These are phyloP conservation scores for Ploceus nigricollis DNA, from an alignment of 2,113 vertebrate species.

Conservation along the genomic window DNA sequence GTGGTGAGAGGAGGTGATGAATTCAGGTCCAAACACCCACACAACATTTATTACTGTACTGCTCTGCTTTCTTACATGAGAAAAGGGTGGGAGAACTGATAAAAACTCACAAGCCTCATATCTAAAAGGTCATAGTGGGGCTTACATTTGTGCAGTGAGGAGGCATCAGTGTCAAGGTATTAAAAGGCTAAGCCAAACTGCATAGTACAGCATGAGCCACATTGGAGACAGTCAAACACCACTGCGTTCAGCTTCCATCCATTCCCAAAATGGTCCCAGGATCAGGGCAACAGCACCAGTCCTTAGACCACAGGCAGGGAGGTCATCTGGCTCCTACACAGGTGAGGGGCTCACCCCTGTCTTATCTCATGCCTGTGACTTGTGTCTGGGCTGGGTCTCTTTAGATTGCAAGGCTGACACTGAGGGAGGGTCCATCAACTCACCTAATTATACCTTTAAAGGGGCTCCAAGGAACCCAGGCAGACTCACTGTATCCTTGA, in stretches of 20 bases:
- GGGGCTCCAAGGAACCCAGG: not conserved
- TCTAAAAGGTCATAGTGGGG: slow-evolving; percentile 8
- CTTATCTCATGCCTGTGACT: not conserved
- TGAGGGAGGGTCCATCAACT: not conserved
- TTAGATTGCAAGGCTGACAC: not conserved
- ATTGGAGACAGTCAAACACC: not conserved
- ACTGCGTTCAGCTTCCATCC: not conserved
- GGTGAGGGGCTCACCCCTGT: not conserved
- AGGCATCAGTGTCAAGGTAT: not conserved
- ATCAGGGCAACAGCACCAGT: not conserved
- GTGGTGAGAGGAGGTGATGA: slow-evolving; percentile 55
- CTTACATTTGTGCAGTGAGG: not conserved
- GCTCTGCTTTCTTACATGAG: slow-evolving; percentile 8
- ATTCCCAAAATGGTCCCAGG: not conserved
- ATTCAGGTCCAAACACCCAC: slow-evolving; percentile 34
- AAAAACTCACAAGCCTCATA: not conserved
- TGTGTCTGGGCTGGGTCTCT: not conserved
- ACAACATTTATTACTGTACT: slow-evolving; percentile 13
- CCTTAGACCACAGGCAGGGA: not conserved
- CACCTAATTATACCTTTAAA: not conserved
- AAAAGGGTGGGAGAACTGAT: slow-evolving; percentile 52
- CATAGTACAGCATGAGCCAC: rapidly evolving
- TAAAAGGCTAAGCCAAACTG: not conserved
- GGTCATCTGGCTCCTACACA: not conserved
- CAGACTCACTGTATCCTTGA: not conserved